Evolutionary conservation across 2,113 vertebrate genomes (phyloP).

Genomic region (Carassius carassius): DNA sequence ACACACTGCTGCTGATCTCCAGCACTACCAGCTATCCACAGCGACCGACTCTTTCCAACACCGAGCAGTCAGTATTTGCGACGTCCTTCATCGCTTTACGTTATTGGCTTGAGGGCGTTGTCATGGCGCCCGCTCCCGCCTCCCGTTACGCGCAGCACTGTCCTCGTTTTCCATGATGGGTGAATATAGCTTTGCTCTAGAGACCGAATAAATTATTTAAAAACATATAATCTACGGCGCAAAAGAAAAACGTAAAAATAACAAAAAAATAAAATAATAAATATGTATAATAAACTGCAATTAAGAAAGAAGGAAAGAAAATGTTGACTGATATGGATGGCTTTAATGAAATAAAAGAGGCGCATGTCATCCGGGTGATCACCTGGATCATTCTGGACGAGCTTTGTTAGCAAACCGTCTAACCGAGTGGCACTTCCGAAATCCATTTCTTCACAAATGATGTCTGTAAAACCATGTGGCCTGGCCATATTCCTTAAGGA

Average conservation of each 20-base stretch:
- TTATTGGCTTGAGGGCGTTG: constrained; percentile 67
- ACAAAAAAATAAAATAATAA: neutral
- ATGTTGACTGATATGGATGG: neutral
- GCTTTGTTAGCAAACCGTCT: neutral
- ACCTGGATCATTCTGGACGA: no score
- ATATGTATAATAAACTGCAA: no score
- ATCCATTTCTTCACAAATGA: constrained; percentile 19
- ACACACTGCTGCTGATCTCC: constrained; percentile 59
- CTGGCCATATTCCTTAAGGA: constrained; percentile 43
- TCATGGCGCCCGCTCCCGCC: constrained; percentile 45
- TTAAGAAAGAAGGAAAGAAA: neutral
- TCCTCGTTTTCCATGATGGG: neutral
- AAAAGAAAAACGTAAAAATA: neutral
- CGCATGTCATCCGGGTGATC: no score
- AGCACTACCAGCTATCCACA: constrained; percentile 69
- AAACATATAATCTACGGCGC: neutral
- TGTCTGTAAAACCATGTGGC: constrained; percentile 23
- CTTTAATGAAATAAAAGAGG: neutral
- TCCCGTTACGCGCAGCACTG: neutral
- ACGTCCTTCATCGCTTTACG: constrained; percentile 70
- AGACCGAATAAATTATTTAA: neutral
- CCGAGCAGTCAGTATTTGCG: constrained; percentile 67
- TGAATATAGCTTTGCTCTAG: neutral
- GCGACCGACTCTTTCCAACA: constrained; percentile 70
- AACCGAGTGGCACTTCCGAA: constrained; percentile 9